Base-by-base conservation (phyloP, 2,888 invertebrate genomes). In the Leucozona laternaria region DNA sequence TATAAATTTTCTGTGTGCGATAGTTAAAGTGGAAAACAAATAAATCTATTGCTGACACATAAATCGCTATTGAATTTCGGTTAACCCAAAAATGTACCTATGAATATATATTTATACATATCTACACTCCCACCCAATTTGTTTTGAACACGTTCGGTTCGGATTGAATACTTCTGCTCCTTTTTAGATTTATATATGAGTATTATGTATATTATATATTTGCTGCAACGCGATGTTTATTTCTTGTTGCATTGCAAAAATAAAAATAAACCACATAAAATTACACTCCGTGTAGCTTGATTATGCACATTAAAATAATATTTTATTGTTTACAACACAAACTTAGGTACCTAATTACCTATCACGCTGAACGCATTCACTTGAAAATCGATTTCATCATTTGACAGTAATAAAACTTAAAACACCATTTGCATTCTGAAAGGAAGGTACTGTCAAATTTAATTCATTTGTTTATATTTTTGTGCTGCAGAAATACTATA, bases 41-140 rank as follows among this genome's bases (percentile, higher is more conserved):
- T 43, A 66, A 76, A 76, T 58, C 68, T 17, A 28, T 53, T 25
- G 48, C 34, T 68, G 66, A 66, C 64, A 72, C 66, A 73, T 73
- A 79, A 78, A 71, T 66, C 64, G 62, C 64, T 45, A 64, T 71
- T 48, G 22, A 71, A 53, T 72, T 79, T 79, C 55, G 37, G 73
- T 73, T 79, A 28, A 25, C 60, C 55, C 68, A 17, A 68, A 68
- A 75, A 37, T n/a, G 7, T 15, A 28, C 8, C 0, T 22, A 28
- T 8, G 0, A 11, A 5, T 10, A 0, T 34, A 2, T 20, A 4
- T 37, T 25, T 22, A 1, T 34, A 48, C 7, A 0, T 34, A n/a
- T 64, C 8, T 31, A 31, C 31, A 31, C 40, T 48, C 22, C 34
- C 50, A 48, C 45, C 62, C 66, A 75, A 76, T 71, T 83, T 75